Evolutionary conservation across 2,888 invertebrate species (phyloP), one percentile per base, ranked within the genome.

Genomic region (Sarcophaga variegata): DNA sequence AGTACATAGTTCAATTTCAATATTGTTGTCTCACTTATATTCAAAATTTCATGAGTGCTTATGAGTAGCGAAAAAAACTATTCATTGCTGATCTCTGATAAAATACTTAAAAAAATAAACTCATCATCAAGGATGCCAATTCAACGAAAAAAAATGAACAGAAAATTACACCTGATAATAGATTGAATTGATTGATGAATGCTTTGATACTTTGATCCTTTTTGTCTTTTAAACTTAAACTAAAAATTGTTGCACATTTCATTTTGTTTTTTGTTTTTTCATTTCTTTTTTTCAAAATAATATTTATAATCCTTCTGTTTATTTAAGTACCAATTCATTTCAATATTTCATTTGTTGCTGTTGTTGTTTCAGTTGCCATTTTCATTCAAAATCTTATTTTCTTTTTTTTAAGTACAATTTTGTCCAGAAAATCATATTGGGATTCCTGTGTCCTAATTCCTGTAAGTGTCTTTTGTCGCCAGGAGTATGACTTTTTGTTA

Each of bases 171-270:
- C 54, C 54, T 54, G 54, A 54, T 54, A 14, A 17, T 17, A 14
- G 54, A 2, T 37, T 37, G 37, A 37, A 37, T 37, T 37, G 27
- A 5, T 27, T 27, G 27, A 27, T 49, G 11, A 49, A 49, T 12
- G 49, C 0, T 12, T 49, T 49, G 10, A 10, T 5, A 2, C 14
- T 49, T 49, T 12, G 11, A 11, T 49, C 14, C 4, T 49, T 54
- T 17, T 17, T 54, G 83, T 67, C 70, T 59, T 75, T 83, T 69
- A 81, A 87, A 84, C 74, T 88, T 85, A 88, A 82, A 71, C 78
- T 88, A 74, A 72, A 82, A 86, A 81, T 66, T 84, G 64, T 84
- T 83, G 84, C 81, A 80, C 81, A 79, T 88, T 82, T 83, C 49
- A 17, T 66, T 88, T 80, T 27, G 2, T 25, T 2, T 25, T 25